Evolutionary conservation across 2,113 vertebrate genomes (phyloP).

Genomic region (Grallaria varia): DNA sequence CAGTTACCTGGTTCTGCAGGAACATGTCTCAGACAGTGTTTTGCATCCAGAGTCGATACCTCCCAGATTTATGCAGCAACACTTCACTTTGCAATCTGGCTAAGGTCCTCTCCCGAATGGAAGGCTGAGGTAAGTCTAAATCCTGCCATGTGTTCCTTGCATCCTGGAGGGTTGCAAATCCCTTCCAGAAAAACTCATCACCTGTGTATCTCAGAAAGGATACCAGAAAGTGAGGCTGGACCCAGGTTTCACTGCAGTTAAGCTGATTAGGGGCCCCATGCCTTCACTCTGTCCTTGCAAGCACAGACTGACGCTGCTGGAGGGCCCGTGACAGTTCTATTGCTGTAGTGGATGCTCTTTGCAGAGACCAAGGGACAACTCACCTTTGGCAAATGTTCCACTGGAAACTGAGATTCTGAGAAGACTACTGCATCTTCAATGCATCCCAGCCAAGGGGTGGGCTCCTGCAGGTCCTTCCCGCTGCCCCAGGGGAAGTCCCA

Average conservation of each 20-base stretch:
- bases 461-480: neutral
- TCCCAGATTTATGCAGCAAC: accelerated
- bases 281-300: neutral
- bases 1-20: neutral
- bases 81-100: neutral
- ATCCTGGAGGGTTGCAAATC: neutral
- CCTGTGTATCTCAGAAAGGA: neutral
- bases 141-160: accelerated
- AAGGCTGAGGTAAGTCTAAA: neutral
- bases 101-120: neutral
- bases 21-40: accelerated
- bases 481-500: neutral
- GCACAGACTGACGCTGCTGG: neutral
- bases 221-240: neutral
- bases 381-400: neutral
- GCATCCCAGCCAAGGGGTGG: neutral
- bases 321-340: neutral
- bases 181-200: neutral
- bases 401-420: neutral
- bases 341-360: neutral
- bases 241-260: neutral
- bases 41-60: neutral
- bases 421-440: neutral
- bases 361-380: neutral
- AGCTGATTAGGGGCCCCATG: accelerated